A percentile compares a stretch with the other conserved stretches of the same genome.
These are phyloP conservation scores for Noturus placidus DNA, from an alignment of 2,113 vertebrate species.

Conservation along the genomic window DNA sequence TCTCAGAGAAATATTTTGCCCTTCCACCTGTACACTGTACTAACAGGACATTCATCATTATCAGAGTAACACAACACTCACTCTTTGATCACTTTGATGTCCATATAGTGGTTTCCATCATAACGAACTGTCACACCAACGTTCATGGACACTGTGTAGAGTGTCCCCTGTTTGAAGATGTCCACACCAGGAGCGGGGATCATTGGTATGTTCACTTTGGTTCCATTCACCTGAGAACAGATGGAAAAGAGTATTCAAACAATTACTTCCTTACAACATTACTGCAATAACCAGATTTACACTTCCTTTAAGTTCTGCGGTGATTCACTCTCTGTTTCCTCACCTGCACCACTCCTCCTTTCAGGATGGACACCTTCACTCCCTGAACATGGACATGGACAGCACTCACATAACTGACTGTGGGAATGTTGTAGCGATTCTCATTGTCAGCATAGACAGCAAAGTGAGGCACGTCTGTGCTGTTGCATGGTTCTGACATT, in stretches of 20 bases:
- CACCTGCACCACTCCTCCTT: constrained; percentile 74
- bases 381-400: constrained; percentile 67
- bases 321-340: constrained; percentile 3
- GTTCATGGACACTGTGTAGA: constrained; percentile 50
- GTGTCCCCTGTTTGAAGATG: constrained; percentile 52
- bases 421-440: constrained; percentile 66
- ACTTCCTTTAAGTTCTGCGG: not conserved
- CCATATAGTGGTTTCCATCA: constrained; percentile 73
- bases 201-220: constrained; percentile 52
- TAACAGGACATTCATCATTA: not conserved
- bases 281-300: not conserved
- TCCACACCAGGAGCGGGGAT: constrained; percentile 47
- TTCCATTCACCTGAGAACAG: constrained; percentile 54
- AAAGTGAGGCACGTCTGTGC: constrained; percentile 62
- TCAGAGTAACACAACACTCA: constrained; percentile 54
- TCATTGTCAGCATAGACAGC: constrained; percentile 73
- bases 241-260: not conserved
- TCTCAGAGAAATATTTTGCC: not conserved
- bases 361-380: constrained; percentile 72
- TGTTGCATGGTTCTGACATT: constrained; percentile 69
- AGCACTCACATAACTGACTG: constrained; percentile 73
- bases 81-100: constrained; percentile 74
- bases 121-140: constrained; percentile 73
- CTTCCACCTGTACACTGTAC: not conserved
- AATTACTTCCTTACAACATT: not conserved